Percentiles rank a stretch among this genome's conserved stretches.
Conservation (phyloP, 2,888 invertebrate species). For the Notodonta dromedarius region DNA sequence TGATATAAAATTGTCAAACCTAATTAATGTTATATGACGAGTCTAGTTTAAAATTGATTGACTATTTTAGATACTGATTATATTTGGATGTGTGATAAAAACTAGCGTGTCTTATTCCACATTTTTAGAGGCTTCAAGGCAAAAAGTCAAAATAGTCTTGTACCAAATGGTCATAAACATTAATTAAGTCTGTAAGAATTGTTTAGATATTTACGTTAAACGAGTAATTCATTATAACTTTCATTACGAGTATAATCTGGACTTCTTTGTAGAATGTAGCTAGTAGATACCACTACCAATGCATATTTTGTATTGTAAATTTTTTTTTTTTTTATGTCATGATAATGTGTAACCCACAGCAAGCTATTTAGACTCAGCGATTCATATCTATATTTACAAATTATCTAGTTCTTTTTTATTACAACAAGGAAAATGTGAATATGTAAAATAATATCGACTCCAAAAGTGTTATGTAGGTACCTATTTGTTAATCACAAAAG, state of each 20-base stretch:
- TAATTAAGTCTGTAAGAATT: neutral
- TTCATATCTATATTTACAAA: conserved; percentile 2
- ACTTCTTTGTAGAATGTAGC: neutral
- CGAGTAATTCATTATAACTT: neutral
- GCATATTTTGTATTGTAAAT: no score
- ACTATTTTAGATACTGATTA: neutral
- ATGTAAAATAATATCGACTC: neutral
- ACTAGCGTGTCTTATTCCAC: neutral
- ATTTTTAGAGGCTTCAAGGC: neutral
- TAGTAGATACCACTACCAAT: neutral
- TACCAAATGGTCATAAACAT: neutral
- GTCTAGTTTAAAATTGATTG: neutral
- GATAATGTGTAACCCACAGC: neutral
- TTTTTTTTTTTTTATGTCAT: no score
- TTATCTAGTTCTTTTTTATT: neutral
- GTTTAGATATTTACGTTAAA: neutral
- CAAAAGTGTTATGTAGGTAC: neutral
- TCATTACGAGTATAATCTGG: neutral
- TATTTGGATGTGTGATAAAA: neutral
- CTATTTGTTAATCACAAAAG: neutral
- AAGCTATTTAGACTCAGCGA: conserved; percentile 3
- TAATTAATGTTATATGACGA: neutral
- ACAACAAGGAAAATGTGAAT: neutral
- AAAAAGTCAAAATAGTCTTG: neutral
- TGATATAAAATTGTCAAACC: neutral